Percentiles rank a stretch among this genome's conserved stretches.
phyloP scores from a whole-genome alignment of 2,888 invertebrate species.

The Coleophora deauratella region DNA sequence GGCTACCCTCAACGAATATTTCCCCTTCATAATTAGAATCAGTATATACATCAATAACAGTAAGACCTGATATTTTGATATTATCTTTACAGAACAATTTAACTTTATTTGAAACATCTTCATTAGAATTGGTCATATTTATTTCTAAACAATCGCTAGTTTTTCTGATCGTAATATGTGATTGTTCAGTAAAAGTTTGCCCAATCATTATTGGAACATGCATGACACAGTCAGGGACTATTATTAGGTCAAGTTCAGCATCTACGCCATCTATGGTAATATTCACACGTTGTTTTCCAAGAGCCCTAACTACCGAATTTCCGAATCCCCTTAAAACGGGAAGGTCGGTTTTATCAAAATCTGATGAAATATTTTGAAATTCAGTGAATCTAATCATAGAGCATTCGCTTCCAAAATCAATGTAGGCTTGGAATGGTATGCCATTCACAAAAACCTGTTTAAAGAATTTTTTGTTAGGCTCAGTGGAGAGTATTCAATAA shows the following conservation, averaged over 20 bases:
- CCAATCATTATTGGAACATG: slow-evolving; percentile 8
- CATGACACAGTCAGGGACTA: slow-evolving; percentile 8
- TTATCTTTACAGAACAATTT: slow-evolving; percentile 4
- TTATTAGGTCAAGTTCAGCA: slow-evolving; percentile 2
- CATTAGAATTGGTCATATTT: not conserved
- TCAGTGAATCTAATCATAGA: slow-evolving; percentile 1
- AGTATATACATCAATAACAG: slow-evolving; percentile 1
- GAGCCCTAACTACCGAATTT: slow-evolving; percentile 2
- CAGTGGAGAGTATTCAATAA: too few species aligned
- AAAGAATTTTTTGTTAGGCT: slow-evolving; percentile 5
- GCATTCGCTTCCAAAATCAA: slow-evolving; percentile 9
- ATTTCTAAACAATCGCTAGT: slow-evolving; percentile 5
- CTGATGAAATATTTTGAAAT: not conserved
- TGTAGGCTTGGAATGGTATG: not conserved
- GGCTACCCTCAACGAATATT: slow-evolving; percentile 1
- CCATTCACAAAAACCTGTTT: slow-evolving; percentile 6
- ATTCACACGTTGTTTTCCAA: slow-evolving; percentile 2
- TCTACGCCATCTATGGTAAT: slow-evolving; percentile 3
- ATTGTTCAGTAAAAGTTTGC: slow-evolving; percentile 9
- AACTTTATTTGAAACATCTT: not conserved
- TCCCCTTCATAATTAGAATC: not conserved
- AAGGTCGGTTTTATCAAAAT: not conserved
- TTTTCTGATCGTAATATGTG: slow-evolving; percentile 6
- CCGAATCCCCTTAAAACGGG: slow-evolving; percentile 8
- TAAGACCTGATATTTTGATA: not conserved